phyloP scores from a whole-genome alignment of 2,113 vertebrate species.

The Pelecanoides urinatrix region DNA sequence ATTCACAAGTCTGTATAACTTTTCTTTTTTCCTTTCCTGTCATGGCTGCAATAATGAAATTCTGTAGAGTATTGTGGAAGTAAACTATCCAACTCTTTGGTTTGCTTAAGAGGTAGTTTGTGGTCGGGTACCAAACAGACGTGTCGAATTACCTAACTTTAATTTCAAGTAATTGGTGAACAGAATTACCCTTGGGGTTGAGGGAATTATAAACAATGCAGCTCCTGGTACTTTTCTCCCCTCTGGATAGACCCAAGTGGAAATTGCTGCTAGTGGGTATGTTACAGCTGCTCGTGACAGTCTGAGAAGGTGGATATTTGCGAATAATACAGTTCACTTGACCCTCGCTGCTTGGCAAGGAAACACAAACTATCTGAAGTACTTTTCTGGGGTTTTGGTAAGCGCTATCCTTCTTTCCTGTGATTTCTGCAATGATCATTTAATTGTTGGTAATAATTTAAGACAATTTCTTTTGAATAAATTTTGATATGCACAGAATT shows the following conservation, averaged over 20 bases:
- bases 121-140: constrained; percentile 72
- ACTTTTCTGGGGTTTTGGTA: constrained; percentile 47
- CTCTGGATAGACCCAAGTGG: constrained; percentile 35
- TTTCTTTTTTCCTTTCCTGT: constrained; percentile 55
- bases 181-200: constrained; percentile 57
- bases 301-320: constrained; percentile 14
- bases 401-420: constrained; percentile 15
- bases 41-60: constrained; percentile 48
- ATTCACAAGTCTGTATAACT: constrained; percentile 31
- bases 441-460: background rate
- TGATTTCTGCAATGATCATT: constrained; percentile 11
- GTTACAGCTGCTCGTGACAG: constrained; percentile 25
- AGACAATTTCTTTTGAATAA: background rate
- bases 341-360: background rate
- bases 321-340: background rate
- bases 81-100: constrained; percentile 54
- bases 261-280: constrained; percentile 38
- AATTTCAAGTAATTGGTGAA: constrained; percentile 75
- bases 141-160: constrained; percentile 75
- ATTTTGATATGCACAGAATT: background rate
- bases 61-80: constrained; percentile 22
- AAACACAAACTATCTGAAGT: constrained; percentile 29
- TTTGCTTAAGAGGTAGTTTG: constrained; percentile 74
- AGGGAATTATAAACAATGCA: constrained; percentile 40
- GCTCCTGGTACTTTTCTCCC: constrained; percentile 48